Percentiles rank a stretch among this genome's conserved stretches.
Evolutionary conservation across 2,797 vertebrate genomes (phyloP).

Genomic region (Chloroceryle inda): DNA sequence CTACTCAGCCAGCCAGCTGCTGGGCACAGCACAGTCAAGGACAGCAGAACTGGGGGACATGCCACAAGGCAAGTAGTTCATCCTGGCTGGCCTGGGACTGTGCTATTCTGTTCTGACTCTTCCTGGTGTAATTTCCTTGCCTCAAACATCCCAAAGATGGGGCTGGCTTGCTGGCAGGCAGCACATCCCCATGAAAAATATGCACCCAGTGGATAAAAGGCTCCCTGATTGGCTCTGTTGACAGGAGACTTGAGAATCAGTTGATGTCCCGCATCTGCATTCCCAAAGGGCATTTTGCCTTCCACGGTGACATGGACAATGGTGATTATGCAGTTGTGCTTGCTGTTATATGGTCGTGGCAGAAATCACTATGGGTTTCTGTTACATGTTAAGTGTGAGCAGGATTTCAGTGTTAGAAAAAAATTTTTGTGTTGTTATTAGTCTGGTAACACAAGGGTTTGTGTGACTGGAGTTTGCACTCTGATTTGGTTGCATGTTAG

Average conservation of each 20-base stretch:
- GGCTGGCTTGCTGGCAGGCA: not conserved
- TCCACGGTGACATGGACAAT: not conserved
- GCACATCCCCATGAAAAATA: not conserved
- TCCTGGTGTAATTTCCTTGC: not conserved
- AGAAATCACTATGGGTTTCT: not conserved
- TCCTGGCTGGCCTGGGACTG: not conserved
- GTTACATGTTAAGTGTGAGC: not conserved
- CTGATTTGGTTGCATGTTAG: not conserved
- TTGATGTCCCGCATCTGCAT: not conserved
- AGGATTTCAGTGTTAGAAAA: not conserved
- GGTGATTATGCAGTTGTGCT: rapidly evolving
- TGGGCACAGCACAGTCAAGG: not conserved
- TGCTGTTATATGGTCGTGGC: not conserved
- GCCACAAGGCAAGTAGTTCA: not conserved
- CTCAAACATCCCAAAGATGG: not conserved
- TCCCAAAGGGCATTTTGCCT: not conserved
- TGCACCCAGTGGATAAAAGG: not conserved
- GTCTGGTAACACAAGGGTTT: not conserved
- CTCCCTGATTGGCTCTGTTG: not conserved
- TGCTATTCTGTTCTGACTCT: not conserved
- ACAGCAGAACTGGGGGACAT: not conserved
- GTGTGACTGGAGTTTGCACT: not conserved
- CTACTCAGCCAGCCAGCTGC: not conserved
- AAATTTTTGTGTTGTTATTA: not conserved
- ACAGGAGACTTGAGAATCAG: not conserved